Conservation (phyloP, 2,113 vertebrate genomes). For the Amphiprion percula region DNA sequence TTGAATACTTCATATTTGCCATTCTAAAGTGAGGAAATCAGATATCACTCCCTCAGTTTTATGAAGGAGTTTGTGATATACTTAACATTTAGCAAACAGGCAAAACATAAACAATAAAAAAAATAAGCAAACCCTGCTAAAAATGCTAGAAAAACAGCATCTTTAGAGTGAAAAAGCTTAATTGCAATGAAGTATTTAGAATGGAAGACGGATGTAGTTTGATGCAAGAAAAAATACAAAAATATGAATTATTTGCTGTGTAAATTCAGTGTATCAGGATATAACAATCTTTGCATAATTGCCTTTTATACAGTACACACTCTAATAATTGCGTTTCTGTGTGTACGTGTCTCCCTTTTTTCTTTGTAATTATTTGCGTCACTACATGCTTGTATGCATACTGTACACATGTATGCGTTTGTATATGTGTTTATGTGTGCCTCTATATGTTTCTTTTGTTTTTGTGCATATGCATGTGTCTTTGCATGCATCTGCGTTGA, state of each 20-base stretch:
- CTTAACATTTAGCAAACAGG: not conserved
- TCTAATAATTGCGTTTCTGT: conserved; percentile 33
- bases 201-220: conserved; percentile 20
- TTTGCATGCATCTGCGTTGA: conserved; percentile 38
- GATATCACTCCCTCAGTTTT: not conserved
- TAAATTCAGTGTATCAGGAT: conserved; percentile 14
- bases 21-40: not conserved
- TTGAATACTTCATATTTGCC: conserved; percentile 29
- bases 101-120: not conserved
- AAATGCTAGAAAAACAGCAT: not conserved
- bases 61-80: not conserved
- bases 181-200: conserved; percentile 38
- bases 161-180: not conserved
- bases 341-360: conserved; percentile 6
- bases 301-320: not conserved
- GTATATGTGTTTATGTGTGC: conserved; percentile 17
- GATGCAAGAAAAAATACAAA: not conserved
- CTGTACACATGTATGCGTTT: conserved; percentile 26
- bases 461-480: not conserved
- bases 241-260: not conserved
- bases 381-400: conserved; percentile 26
- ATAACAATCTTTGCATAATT: not conserved
- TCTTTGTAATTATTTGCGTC: conserved; percentile 14
- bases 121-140: not conserved
- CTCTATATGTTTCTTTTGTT: conserved; percentile 17